Evolutionary conservation across 2,113 vertebrate species (phyloP), one percentile per base, ranked within the genome.

Genomic region (Semnopithecus entellus): DNA sequence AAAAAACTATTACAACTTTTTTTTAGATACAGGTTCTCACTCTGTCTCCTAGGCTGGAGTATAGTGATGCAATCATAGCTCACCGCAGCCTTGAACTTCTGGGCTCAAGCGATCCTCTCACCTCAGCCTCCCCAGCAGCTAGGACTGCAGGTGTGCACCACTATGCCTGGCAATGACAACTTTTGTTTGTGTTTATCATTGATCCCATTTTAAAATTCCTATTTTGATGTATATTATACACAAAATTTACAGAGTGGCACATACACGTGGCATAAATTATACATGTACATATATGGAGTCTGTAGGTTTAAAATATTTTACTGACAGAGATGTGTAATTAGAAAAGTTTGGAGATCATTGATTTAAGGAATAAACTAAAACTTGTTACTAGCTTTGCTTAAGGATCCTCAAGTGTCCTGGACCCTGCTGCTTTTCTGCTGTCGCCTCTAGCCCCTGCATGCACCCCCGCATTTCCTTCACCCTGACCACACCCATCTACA

Each of bases 291-390:
- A 40, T 38, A 35, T 38, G 8, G 35, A 52, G 14, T 13, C 11
- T 82, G 3, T 55, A 83, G 57, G 75, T 80, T 73, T 38, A 55
- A 76, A 50, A 18, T 68, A 61, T 84, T 90, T 89, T 81, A 85
- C 22, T 81, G 27, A 25, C 85, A 52, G 11, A 5, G 30, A 38
- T 52, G 3, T 40, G 80, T 80, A 84, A 61, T 61, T 5, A 25
- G 73, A 82, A 76, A n/a, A 52, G 23, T 94, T 76, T 82, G 17
- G n/a, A 59, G 3, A 25, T 83, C 16, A 45, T 61, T 57, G 14
- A 5, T 90, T 96, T 90, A 87, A 94, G 91, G 64, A 43, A 55
- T 91, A 87, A 88, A 94, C 66, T 88, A 78, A 82, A 93, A 70
- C 8, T 79, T 50, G 22, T 11, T 45, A 27, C 75, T 91, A 43